Percentiles rank a stretch among this genome's conserved stretches.
These are phyloP conservation scores for Ceratosolen solmsi DNA, from an alignment of 1,140 invertebrate species.

Conservation along the genomic window DNA sequence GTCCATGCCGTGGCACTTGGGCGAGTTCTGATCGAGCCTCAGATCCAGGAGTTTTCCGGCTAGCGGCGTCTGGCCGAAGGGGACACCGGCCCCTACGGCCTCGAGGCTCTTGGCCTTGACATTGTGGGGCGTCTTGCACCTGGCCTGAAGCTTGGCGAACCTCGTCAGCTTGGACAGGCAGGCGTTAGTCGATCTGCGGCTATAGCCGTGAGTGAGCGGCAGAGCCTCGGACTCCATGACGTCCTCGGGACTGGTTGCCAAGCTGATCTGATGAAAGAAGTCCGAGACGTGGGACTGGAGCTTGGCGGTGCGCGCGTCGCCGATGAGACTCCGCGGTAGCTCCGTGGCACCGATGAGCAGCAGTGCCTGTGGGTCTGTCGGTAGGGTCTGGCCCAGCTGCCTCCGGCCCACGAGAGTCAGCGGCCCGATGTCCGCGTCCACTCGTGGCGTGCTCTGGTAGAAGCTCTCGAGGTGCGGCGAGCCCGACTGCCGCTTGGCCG, in stretches of 20 bases:
- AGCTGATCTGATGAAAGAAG: conserved; percentile 74
- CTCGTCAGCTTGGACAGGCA: conserved; percentile 65
- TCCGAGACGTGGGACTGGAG: conserved; percentile 73
- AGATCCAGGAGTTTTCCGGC: conserved; percentile 63
- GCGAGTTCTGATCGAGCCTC: conserved; percentile 65
- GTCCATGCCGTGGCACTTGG: conserved; percentile 68
- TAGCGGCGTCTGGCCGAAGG: conserved; percentile 63
- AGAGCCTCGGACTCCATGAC: conserved; percentile 69
- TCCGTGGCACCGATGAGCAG: conserved; percentile 60
- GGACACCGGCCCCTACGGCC: conserved; percentile 20
- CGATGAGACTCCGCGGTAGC: conserved; percentile 65
- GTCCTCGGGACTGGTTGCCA: conserved; percentile 73
- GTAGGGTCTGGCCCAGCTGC: conserved; percentile 44
- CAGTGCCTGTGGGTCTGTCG: conserved; percentile 32
- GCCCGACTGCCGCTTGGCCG: conserved; percentile 64
- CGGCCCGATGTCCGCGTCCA: conserved; percentile 70
- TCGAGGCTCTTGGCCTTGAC: conserved; percentile 46
- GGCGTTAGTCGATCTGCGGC: background rate
- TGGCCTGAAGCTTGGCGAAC: conserved; percentile 64
- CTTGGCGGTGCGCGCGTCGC: conserved; percentile 67
- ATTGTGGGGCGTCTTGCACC: conserved; percentile 64
- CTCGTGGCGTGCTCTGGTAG: conserved; percentile 70
- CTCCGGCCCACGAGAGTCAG: conserved; percentile 58
- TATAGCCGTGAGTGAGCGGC: conserved; percentile 45
- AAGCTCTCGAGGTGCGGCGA: conserved; percentile 66